Evolutionary conservation across 2,888 invertebrate genomes (phyloP).

Genomic region (Phrixothrix hirtus): DNA sequence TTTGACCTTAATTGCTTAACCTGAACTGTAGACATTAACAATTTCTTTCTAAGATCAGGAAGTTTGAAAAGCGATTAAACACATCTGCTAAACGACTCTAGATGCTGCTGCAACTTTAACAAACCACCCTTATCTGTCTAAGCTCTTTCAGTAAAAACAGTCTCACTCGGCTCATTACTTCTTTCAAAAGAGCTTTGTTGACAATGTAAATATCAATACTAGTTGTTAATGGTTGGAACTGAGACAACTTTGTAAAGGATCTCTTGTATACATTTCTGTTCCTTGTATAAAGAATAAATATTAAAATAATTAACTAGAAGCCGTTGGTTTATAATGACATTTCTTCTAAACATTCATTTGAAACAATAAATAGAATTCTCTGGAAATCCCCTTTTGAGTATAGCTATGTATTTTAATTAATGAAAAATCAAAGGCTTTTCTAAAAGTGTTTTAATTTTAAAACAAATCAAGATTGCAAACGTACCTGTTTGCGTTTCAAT

Average conservation of each 20-base stretch:
- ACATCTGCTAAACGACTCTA: constrained; percentile 19
- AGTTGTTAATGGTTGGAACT: constrained; percentile 3
- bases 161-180: constrained; percentile 21
- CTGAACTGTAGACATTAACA: constrained; percentile 13
- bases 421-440: not conserved
- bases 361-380: too few species aligned
- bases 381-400: too few species aligned
- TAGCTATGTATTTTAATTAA: too few species aligned
- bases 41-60: constrained; percentile 11
- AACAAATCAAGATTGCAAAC: not conserved
- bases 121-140: constrained; percentile 8
- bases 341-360: not conserved
- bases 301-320: constrained; percentile 7
- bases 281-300: constrained; percentile 7
- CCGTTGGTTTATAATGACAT: not conserved
- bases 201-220: constrained; percentile 19
- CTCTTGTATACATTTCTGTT: constrained; percentile 15
- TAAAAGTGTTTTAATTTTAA: not conserved
- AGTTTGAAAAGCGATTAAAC: constrained; percentile 20
- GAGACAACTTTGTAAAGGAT: constrained; percentile 6
- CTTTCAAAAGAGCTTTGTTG: constrained; percentile 23
- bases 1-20: constrained; percentile 14
- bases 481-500: too few species aligned
- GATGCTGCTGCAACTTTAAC: constrained; percentile 15
- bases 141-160: constrained; percentile 11